Conservation (phyloP, 2,888 invertebrate genomes). For the Pristionchus fissidentatus region DNA sequence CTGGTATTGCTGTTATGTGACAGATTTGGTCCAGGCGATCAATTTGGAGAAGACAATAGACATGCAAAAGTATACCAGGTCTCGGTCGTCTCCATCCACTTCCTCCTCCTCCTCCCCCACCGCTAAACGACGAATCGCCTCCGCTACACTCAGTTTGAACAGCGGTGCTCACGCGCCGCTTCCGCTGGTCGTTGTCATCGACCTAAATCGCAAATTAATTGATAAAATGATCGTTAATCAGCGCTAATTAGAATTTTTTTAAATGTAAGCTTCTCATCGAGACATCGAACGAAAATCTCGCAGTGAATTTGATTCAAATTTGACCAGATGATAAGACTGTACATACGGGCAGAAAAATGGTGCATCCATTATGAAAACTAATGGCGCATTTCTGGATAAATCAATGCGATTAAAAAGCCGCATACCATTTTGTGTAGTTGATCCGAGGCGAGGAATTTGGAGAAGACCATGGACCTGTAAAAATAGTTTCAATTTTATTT, state of each 20-base stretch:
- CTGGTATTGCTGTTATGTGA: too few species aligned
- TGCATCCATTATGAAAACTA: too few species aligned
- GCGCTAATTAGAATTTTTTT: constrained; percentile 28
- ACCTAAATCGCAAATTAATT: background rate
- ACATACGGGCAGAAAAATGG: too few species aligned
- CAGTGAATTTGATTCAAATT: too few species aligned
- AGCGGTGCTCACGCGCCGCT: background rate
- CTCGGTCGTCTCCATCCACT: constrained; percentile 2
- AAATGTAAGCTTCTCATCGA: too few species aligned
- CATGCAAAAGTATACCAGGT: background rate
- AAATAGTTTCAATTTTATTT: background rate
- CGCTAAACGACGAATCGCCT: too few species aligned
- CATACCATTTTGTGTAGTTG: constrained; percentile 64
- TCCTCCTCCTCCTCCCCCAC: background rate
- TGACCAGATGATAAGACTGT: too few species aligned
- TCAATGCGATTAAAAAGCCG: background rate
- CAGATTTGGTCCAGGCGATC: too few species aligned
- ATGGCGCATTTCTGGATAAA: background rate
- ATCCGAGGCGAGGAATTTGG: constrained; percentile 64
- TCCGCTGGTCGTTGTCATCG: constrained; percentile 4
- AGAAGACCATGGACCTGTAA: constrained; percentile 60
- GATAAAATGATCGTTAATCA: background rate
- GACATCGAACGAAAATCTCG: too few species aligned
- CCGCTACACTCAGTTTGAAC: constrained; percentile 2
- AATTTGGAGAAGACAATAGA: background rate